These are phyloP conservation scores for Danionella cerebrum DNA, from an alignment of 2,113 vertebrate species.

Conservation along the genomic window DNA sequence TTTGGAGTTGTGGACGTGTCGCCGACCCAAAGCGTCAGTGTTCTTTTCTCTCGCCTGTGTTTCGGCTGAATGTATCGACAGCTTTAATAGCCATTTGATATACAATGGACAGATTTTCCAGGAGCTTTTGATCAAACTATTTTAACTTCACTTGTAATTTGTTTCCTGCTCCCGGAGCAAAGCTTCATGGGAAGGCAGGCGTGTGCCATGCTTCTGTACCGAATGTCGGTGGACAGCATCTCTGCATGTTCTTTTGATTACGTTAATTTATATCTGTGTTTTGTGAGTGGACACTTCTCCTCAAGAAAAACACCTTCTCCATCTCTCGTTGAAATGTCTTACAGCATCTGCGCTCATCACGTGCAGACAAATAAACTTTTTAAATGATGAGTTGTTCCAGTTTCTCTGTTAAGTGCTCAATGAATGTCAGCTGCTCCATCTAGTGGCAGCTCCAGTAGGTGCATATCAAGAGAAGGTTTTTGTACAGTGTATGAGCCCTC, in stretches of 20 bases:
- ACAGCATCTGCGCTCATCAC: neutral
- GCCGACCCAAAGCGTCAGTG: slow-evolving; percentile 38
- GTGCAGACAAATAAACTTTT: too few relatives aligned
- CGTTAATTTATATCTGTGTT: slow-evolving; percentile 38
- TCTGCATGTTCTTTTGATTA: slow-evolving; percentile 49
- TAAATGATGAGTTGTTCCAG: too few relatives aligned
- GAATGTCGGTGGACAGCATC: slow-evolving; percentile 14
- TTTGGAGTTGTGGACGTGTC: neutral
- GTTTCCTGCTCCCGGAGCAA: neutral
- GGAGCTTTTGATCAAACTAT: slow-evolving; percentile 25
- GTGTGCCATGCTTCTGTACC: slow-evolving; percentile 47
- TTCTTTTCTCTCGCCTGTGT: slow-evolving; percentile 36
- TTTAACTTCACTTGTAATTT: too few relatives aligned
- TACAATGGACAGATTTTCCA: slow-evolving; percentile 6
- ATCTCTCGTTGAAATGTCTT: slow-evolving; percentile 21
- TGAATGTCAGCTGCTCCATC: too few relatives aligned
- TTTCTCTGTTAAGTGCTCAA: too few relatives aligned
- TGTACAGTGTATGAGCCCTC: too few relatives aligned
- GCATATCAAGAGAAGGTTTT: too few relatives aligned
- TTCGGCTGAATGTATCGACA: slow-evolving; percentile 54
- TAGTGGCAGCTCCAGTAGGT: too few relatives aligned
- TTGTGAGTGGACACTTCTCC: too few relatives aligned
- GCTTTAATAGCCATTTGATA: slow-evolving; percentile 41
- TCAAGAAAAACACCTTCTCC: slow-evolving; percentile 32
- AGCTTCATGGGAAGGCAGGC: slow-evolving; percentile 14